These are phyloP conservation scores for Tachystola acroxantha DNA, from an alignment of 2,888 invertebrate species.

Conservation along the genomic window DNA sequence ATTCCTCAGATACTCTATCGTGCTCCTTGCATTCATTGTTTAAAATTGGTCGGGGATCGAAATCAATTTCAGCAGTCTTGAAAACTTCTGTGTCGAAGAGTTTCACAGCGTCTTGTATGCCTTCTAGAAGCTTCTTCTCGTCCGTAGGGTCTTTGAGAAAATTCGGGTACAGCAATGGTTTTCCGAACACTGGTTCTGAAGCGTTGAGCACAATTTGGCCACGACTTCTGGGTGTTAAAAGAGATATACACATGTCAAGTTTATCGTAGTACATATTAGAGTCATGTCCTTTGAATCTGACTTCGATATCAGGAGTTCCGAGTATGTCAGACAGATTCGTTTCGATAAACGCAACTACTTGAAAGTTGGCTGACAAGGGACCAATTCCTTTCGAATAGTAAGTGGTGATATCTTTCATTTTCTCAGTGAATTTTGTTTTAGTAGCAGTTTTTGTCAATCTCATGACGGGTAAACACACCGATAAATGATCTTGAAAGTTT, in stretches of 20 bases:
- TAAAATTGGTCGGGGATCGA: conserved; percentile 58
- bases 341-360: conserved; percentile 63
- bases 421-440: conserved; percentile 50
- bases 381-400: conserved; percentile 62
- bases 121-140: conserved; percentile 58
- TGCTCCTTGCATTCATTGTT: conserved; percentile 60
- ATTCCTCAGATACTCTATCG: conserved; percentile 56
- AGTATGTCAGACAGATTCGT: conserved; percentile 55
- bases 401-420: conserved; percentile 59
- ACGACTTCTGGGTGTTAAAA: conserved; percentile 65
- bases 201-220: conserved; percentile 63
- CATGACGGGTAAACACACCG: conserved; percentile 64
- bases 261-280: conserved; percentile 70
- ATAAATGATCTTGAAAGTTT: conserved; percentile 69
- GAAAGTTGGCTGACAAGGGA: conserved; percentile 66
- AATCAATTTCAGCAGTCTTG: conserved; percentile 53
- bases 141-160: conserved; percentile 56
- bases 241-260: conserved; percentile 59
- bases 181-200: conserved; percentile 52
- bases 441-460: conserved; percentile 55
- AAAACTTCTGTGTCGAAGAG: conserved; percentile 69
- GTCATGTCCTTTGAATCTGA: conserved; percentile 63
- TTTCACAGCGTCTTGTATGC: conserved; percentile 58
- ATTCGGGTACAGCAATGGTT: conserved; percentile 65
- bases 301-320: conserved; percentile 62